Evolutionary conservation across 2,797 vertebrate species (phyloP).

Genomic region (Paedocypris micromegethes): DNA sequence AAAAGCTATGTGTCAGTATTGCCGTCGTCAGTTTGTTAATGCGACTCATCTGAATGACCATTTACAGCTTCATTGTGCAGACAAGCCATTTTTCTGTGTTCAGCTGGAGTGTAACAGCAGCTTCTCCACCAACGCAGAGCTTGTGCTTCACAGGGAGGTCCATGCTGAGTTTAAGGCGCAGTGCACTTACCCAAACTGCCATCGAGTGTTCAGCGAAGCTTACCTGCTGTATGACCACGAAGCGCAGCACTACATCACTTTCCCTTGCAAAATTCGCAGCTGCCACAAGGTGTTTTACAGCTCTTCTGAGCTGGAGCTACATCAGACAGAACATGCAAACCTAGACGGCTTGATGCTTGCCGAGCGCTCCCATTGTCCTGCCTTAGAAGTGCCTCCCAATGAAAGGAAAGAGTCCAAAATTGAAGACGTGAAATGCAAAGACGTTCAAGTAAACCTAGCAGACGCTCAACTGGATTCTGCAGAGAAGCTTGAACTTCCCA

Average conservation of each 20-base stretch:
- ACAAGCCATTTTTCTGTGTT: slow-evolving; percentile 96
- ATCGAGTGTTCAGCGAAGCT: slow-evolving; percentile 89
- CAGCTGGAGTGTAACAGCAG: slow-evolving; percentile 94
- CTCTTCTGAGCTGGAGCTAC: slow-evolving; percentile 83
- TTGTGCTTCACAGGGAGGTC: slow-evolving; percentile 88
- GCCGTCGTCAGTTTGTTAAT: slow-evolving; percentile 95
- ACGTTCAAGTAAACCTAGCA: slow-evolving; percentile 59
- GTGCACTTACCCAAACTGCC: slow-evolving; percentile 98
- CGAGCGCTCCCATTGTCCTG: slow-evolving; percentile 19
- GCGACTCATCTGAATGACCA: slow-evolving; percentile 96
- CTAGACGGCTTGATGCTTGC: slow-evolving; percentile 43
- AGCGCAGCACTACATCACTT: slow-evolving; percentile 98
- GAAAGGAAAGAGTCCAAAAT: slow-evolving; percentile 48
- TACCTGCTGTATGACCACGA: slow-evolving; percentile 97
- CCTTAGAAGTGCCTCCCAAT: slow-evolving; percentile 7
- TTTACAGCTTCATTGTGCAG: slow-evolving; percentile 97
- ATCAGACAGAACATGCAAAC: slow-evolving; percentile 75
- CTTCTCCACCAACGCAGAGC: slow-evolving; percentile 92
- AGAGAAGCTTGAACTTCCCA: slow-evolving; percentile 53
- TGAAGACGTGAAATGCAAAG: slow-evolving; percentile 63
- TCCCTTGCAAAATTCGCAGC: slow-evolving; percentile 82
- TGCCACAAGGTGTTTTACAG: slow-evolving; percentile 92
- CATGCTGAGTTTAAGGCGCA: slow-evolving; percentile 91
- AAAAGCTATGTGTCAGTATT: slow-evolving; percentile 98
- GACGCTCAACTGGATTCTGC: slow-evolving; percentile 51